Evolutionary conservation across 2,113 vertebrate species (phyloP).

Genomic region (Grallaria varia): DNA sequence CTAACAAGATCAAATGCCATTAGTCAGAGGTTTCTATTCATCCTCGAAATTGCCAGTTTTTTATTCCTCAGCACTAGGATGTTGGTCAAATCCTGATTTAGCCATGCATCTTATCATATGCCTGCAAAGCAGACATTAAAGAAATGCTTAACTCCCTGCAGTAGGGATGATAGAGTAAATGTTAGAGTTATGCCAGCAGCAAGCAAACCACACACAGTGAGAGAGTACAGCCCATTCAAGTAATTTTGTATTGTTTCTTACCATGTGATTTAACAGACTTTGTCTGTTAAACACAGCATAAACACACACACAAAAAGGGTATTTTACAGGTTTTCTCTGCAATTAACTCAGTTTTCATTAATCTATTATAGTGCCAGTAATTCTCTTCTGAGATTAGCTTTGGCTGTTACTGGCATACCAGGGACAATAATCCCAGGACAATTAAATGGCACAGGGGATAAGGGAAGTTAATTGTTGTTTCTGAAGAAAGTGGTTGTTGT

Average conservation of each 20-base stretch:
- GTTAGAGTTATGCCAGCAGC: not conserved
- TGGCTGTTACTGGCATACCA: not conserved
- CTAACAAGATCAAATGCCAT: slow-evolving; percentile 30
- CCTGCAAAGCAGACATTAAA: not conserved
- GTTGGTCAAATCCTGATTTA: not conserved
- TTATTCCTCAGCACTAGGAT: not conserved
- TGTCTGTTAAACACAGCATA: not conserved
- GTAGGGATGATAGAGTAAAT: not conserved
- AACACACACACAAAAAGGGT: not conserved
- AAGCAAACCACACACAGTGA: not conserved
- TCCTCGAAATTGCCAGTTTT: not conserved
- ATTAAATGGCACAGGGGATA: not conserved
- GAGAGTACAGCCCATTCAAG: not conserved
- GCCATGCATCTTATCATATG: not conserved
- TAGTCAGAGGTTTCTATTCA: slow-evolving; percentile 23
- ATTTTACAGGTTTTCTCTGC: not conserved
- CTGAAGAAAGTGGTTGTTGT: not conserved
- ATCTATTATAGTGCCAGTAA: not conserved
- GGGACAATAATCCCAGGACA: not conserved
- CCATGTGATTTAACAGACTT: not conserved
- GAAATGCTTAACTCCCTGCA: not conserved
- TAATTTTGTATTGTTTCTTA: not conserved
- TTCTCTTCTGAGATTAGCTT: not conserved
- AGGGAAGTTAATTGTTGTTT: not conserved
- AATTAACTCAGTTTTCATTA: not conserved